Base-by-base conservation (phyloP, 2,797 vertebrate genomes). In the Caiman crocodilus region DNA sequence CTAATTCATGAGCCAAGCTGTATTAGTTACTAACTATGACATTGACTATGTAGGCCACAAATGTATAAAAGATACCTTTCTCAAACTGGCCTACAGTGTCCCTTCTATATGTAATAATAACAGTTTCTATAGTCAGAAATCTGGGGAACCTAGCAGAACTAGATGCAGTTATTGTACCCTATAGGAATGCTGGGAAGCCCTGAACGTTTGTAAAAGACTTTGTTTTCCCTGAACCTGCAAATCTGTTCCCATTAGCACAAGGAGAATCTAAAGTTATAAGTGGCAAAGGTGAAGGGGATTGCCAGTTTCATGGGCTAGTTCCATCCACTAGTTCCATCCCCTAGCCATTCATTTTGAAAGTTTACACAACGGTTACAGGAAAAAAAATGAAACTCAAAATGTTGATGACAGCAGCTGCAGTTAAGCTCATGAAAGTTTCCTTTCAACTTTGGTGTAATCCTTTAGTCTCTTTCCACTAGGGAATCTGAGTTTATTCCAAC, bases 1-100 rank as follows among this genome's bases (percentile, higher is more conserved):
- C 14, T 23, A 20, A 32, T 87, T 78, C 77, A 71, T 2, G 1
- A 1, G 32, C 77, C 55, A 13, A 76, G 32, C 11, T 67, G 6
- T 6, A 9, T 85, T 55, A 28, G 28, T 76, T 76, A 14, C 0
- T 0, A 9, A 50, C 56, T 35, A 0, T 1, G 2, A 15, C 5
- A n/a, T 79, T 13, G 4, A 7, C 35, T 85, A 28, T 2, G 2
- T 25, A 94, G 93, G 74, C 13, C 30, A 12, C 65, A 84, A 56
- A 3, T 0, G 0, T 17, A 0, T 8, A 64, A 6, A 61, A 55
- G 2, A 50, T 0, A 0, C 60, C 3, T 73, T 85, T 87, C n/a
- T 67, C 7, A 35, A 20, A 71, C 6, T 30, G 42, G 30, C 60
- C 57, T 76, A 86, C 63, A 85, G 6, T 5, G 7, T 57, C 67